These are phyloP conservation scores for Ornithoptera priamus DNA, from an alignment of 2,888 invertebrate genomes.

Conservation along the genomic window DNA sequence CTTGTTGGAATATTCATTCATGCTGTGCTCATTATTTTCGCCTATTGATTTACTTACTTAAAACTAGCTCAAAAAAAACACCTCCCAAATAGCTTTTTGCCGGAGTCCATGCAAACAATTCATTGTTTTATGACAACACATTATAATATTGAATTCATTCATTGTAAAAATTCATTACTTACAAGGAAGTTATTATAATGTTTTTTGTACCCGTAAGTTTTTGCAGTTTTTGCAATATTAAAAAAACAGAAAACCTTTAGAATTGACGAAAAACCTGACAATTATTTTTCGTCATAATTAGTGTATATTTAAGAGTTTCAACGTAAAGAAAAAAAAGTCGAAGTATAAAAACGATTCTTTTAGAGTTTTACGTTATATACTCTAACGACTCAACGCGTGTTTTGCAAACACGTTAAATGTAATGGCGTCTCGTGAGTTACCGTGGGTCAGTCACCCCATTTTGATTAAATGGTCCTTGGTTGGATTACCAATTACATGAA, in stretches of 20 bases:
- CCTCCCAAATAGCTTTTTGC: too few relatives aligned
- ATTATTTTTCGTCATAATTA: not conserved
- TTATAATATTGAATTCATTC: conserved; percentile 2
- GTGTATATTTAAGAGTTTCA: not conserved
- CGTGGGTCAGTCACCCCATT: not conserved
- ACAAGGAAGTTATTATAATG: not conserved
- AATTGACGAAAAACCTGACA: conserved; percentile 2
- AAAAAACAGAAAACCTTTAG: not conserved
- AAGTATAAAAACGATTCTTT: not conserved
- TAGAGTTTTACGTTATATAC: not conserved
- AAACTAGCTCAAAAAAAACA: too few relatives aligned
- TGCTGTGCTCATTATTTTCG: too few relatives aligned
- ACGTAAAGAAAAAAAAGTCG: not conserved
- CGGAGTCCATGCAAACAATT: too few relatives aligned
- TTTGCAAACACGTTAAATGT: not conserved
- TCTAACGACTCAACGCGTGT: not conserved
- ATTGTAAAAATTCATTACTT: conserved; percentile 2
- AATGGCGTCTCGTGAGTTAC: not conserved
- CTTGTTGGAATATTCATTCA: too few relatives aligned
- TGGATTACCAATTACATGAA: not conserved
- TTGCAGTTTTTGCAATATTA: not conserved
- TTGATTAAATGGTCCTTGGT: not conserved
- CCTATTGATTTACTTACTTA: too few relatives aligned
- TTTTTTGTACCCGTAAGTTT: conserved; percentile 1
- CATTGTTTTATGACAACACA: not conserved